Conservation (phyloP, 2,888 invertebrate species). For the Cephus nigrinus region DNA sequence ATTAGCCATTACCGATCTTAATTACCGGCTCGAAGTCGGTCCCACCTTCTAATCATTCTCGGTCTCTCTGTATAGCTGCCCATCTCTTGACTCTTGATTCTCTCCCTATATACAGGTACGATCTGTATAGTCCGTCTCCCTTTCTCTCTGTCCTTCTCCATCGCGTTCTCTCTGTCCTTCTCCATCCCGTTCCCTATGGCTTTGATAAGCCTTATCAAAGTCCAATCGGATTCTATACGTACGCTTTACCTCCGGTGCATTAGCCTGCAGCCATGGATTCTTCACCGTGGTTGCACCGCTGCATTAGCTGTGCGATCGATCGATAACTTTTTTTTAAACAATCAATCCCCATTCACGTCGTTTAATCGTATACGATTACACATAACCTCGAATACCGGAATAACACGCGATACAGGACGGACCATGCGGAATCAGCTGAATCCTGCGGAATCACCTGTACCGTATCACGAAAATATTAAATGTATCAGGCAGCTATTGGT, state of each 20-base stretch:
- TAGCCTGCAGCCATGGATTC: not conserved
- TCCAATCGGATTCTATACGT: not conserved
- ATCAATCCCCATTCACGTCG: not conserved
- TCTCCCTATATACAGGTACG: constrained; percentile 13
- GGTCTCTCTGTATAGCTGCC: not conserved
- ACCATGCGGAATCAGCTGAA: not conserved
- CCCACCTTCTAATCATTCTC: not conserved
- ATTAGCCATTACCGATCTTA: not conserved
- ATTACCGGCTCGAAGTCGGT: not conserved
- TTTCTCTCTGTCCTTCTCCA: constrained; percentile 18
- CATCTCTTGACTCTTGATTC: not conserved
- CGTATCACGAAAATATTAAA: not conserved
- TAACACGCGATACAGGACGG: not conserved
- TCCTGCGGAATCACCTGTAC: not conserved
- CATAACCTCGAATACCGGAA: not conserved
- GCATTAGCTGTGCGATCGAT: not conserved
- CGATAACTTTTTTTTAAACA: not conserved
- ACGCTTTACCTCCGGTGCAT: not conserved
- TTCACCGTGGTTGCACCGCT: not conserved
- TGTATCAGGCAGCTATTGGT: not conserved
- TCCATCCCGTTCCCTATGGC: not conserved
- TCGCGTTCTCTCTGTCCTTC: constrained; percentile 11
- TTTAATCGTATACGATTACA: not conserved
- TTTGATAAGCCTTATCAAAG: not conserved
- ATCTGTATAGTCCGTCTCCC: constrained; percentile 4